phyloP scores from a whole-genome alignment of 35 echinoderm and acorn worm genomes.

The Lytechinus pictus region DNA sequence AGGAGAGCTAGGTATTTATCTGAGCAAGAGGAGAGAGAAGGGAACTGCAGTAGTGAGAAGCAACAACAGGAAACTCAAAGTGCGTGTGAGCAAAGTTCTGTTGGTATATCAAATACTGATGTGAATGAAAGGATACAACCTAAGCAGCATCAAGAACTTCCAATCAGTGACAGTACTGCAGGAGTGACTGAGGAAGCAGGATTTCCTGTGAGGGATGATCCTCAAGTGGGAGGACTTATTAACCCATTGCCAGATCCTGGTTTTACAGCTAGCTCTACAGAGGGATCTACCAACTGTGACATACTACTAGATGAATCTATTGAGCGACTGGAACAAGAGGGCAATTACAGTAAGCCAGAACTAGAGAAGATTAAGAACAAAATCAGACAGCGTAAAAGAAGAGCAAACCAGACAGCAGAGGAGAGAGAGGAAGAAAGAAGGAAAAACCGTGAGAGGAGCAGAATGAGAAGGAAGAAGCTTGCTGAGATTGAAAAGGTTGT shows the following conservation, averaged over 20 bases:
- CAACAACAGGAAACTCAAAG: background rate
- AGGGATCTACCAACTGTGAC: background rate
- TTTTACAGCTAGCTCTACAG: background rate
- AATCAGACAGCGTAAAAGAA: background rate
- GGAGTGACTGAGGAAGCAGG: background rate
- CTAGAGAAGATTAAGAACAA: constrained; percentile 6
- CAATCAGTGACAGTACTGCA: background rate
- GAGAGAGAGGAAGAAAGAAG: constrained; percentile 35
- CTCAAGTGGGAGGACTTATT: background rate
- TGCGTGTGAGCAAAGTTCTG: background rate
- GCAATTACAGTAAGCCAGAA: background rate
- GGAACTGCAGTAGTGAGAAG: constrained; percentile 39
- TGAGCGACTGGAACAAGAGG: background rate
- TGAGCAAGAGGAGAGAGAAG: constrained; percentile 15
- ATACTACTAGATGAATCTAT: background rate
- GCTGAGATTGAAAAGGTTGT: constrained; percentile 15
- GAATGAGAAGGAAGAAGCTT: constrained; percentile 28
- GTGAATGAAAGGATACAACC: background rate
- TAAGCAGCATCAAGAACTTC: background rate
- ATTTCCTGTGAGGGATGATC: background rate
- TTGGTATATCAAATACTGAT: background rate
- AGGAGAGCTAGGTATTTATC: constrained; percentile 26
- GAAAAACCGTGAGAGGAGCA: constrained; percentile 44
- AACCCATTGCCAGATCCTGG: background rate
- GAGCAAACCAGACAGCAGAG: constrained; percentile 34